Conservation (phyloP, 2,888 invertebrate species). For the Tortricodes alternella region DNA sequence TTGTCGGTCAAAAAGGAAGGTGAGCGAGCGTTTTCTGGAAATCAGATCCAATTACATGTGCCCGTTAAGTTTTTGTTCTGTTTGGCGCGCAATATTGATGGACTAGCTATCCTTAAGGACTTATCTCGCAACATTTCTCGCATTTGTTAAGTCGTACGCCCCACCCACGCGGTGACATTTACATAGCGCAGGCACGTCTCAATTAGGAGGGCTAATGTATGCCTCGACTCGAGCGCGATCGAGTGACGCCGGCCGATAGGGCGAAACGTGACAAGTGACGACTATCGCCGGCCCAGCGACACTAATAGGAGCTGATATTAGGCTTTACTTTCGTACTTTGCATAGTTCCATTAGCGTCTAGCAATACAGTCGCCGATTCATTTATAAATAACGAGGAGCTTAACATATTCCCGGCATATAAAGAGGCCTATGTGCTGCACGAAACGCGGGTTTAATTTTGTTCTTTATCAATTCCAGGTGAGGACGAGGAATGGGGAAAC, state of each 20-base stretch:
- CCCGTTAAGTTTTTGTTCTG: conserved; percentile 80
- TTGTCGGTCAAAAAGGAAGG: conserved; percentile 82
- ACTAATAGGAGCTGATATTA: conserved; percentile 72
- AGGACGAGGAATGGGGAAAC: conserved; percentile 86
- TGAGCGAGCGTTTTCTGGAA: conserved; percentile 80
- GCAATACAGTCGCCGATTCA: conserved; percentile 27
- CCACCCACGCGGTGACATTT: conserved; percentile 81
- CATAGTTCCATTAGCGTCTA: conserved; percentile 45
- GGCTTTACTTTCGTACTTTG: conserved; percentile 44
- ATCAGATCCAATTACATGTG: conserved; percentile 82
- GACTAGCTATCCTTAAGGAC: conserved; percentile 49
- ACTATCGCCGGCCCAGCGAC: conserved; percentile 74
- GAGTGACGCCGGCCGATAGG: conserved; percentile 77
- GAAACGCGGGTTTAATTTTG: neutral
- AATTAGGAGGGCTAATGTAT: conserved; percentile 83
- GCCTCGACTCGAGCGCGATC: conserved; percentile 78
- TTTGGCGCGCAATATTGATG: conserved; percentile 71
- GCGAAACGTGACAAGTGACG: conserved; percentile 80
- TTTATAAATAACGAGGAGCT: conserved; percentile 33
- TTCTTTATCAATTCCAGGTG: conserved; percentile 78
- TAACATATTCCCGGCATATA: conserved; percentile 32
- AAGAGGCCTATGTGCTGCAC: neutral
- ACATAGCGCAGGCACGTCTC: conserved; percentile 81
- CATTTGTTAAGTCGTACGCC: conserved; percentile 61
- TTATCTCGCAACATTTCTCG: conserved; percentile 51